These are phyloP conservation scores for Okamejei kenojei DNA, from an alignment of 2,797 vertebrate species.

Conservation along the genomic window DNA sequence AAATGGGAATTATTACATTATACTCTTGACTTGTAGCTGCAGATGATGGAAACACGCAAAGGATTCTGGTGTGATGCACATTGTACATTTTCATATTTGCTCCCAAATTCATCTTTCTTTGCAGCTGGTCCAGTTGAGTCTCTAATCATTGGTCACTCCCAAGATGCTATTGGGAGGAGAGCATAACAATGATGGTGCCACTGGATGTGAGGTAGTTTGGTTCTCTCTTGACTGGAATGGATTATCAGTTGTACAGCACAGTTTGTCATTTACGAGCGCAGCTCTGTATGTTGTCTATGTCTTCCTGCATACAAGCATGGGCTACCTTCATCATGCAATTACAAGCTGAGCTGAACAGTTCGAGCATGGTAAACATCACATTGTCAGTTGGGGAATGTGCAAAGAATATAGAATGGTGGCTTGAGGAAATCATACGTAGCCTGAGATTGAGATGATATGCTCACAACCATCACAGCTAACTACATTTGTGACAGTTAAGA, in stretches of 20 bases:
- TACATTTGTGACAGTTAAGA: too few species aligned
- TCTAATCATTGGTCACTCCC: not conserved
- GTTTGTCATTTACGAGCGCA: not conserved
- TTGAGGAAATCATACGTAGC: not conserved
- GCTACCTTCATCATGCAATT: not conserved
- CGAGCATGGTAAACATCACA: too few species aligned
- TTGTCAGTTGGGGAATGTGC: not conserved
- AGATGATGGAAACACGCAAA: not conserved
- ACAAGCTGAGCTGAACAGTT: not conserved
- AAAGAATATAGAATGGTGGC: not conserved
- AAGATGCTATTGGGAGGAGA: not conserved
- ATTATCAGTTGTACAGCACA: too few species aligned
- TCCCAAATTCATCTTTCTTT: not conserved
- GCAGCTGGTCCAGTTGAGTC: not conserved
- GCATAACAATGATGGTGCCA: not conserved
- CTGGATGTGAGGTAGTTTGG: not conserved
- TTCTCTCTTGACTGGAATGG: too few species aligned
- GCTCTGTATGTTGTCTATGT: not conserved
- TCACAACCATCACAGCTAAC: not conserved
- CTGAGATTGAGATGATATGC: too few species aligned
- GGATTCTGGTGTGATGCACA: not conserved
- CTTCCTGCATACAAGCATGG: not conserved
- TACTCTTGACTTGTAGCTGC: not conserved
- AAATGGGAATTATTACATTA: not conserved
- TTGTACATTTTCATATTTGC: not conserved